Conservation (phyloP, 2,797 vertebrate species). For the Acipenser oxyrinchus region DNA sequence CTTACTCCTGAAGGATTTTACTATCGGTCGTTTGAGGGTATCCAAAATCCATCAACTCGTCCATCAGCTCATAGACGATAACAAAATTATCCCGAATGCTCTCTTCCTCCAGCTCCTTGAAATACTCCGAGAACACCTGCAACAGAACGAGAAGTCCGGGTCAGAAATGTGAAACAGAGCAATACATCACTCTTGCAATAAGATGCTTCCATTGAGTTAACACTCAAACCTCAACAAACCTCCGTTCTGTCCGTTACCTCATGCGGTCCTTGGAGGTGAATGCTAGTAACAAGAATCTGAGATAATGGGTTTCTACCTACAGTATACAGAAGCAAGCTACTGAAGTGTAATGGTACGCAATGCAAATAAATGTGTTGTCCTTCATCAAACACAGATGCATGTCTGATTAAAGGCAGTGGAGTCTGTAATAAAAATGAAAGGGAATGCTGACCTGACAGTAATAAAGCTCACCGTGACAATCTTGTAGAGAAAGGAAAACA, state of each 20-base stretch:
- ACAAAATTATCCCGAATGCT: slow-evolving; percentile 97
- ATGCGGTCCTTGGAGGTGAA: too few species aligned
- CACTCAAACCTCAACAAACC: too few species aligned
- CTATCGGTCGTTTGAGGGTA: slow-evolving; percentile 97
- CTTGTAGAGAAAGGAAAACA: slow-evolving; percentile 97
- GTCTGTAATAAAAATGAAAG: background rate
- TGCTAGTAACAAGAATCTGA: too few species aligned
- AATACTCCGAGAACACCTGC: slow-evolving; percentile 97
- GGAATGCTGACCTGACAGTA: background rate
- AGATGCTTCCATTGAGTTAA: background rate
- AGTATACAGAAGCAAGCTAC: too few species aligned
- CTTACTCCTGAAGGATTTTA: slow-evolving; percentile 98
- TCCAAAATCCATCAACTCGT: slow-evolving; percentile 97
- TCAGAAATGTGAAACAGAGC: background rate
- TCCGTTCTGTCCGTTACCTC: too few species aligned
- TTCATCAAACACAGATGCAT: too few species aligned
- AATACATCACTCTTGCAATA: background rate
- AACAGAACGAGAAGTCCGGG: slow-evolving; percentile 9
- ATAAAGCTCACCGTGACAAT: slow-evolving; percentile 80
- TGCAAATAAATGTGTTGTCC: too few species aligned
- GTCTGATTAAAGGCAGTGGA: background rate
- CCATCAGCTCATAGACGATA: slow-evolving; percentile 94
- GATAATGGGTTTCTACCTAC: too few species aligned
- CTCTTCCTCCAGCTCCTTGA: slow-evolving; percentile 96
- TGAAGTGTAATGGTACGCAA: too few species aligned